Evolutionary conservation across 1,140 invertebrate genomes (phyloP).

Genomic region (Ostrea edulis): DNA sequence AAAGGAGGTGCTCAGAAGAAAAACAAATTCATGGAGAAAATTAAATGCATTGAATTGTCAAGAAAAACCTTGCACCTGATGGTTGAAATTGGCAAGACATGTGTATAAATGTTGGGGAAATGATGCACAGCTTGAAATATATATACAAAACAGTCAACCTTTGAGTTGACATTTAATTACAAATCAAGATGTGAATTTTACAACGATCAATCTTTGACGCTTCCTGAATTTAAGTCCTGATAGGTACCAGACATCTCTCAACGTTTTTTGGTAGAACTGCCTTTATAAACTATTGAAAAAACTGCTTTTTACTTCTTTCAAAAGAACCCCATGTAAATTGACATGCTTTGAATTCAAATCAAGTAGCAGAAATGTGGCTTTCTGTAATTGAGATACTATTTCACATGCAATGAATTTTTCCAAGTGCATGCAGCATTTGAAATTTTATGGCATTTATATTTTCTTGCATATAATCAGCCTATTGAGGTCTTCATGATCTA

Average conservation of each 20-base stretch:
- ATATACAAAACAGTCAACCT: constrained; percentile 8
- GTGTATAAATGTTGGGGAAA: background rate
- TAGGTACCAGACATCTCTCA: background rate
- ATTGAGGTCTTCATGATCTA: background rate
- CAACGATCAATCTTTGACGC: constrained; percentile 8
- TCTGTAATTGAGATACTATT: background rate
- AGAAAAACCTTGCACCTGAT: constrained; percentile 12
- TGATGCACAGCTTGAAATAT: constrained; percentile 8
- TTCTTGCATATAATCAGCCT: background rate
- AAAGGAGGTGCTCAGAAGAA: background rate
- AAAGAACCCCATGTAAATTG: background rate
- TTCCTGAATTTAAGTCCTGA: constrained; percentile 11
- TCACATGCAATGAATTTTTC: no score
- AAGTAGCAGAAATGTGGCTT: background rate
- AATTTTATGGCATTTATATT: background rate
- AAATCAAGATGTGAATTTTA: background rate
- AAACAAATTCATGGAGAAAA: background rate
- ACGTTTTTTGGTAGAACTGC: background rate
- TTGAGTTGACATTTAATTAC: background rate
- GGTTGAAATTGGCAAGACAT: background rate
- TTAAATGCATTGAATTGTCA: background rate
- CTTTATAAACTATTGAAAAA: constrained; percentile 23
- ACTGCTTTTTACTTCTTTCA: background rate
- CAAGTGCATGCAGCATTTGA: no score
- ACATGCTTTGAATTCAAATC: constrained; percentile 5